These are phyloP conservation scores for Diarsia dahlii DNA, from an alignment of 2,888 invertebrate species.

Conservation along the genomic window DNA sequence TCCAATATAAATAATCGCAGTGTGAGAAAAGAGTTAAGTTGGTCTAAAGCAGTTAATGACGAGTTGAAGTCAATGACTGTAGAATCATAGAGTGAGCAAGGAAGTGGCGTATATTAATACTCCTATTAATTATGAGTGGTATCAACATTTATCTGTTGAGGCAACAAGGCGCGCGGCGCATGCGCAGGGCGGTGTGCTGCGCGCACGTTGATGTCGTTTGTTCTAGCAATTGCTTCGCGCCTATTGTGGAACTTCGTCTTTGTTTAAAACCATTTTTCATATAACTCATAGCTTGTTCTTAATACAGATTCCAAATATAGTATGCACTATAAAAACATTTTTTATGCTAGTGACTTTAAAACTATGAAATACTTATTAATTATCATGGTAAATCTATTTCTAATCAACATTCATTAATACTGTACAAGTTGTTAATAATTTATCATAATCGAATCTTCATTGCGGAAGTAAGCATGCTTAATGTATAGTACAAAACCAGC, in stretches of 20 bases:
- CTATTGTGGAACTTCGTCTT: conserved; percentile 43
- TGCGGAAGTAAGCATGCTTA: conserved; percentile 28
- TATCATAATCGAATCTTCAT: conserved; percentile 11
- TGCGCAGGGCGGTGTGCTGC: conserved; percentile 64
- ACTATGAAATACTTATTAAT: background rate
- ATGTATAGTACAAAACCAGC: conserved; percentile 1
- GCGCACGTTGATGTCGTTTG: conserved; percentile 89
- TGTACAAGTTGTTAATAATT: background rate
- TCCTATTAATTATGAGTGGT: conserved; percentile 62
- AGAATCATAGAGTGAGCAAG: conserved; percentile 34
- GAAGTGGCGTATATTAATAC: conserved; percentile 61
- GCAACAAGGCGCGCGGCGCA: conserved; percentile 67
- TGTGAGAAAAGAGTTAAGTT: conserved; percentile 41
- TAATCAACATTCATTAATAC: background rate
- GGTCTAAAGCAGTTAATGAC: conserved; percentile 41
- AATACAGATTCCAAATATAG: background rate
- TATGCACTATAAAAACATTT: background rate
- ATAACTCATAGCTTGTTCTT: conserved; percentile 9
- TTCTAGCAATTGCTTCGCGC: conserved; percentile 70
- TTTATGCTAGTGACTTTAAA: background rate
- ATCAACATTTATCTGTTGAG: conserved; percentile 62
- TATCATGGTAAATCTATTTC: conserved; percentile 4
- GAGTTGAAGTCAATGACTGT: conserved; percentile 64
- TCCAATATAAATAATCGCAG: conserved; percentile 20
- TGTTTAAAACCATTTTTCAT: conserved; percentile 39